phyloP scores from a whole-genome alignment of 2,113 vertebrate genomes.

The Mastomys natalensis region DNA sequence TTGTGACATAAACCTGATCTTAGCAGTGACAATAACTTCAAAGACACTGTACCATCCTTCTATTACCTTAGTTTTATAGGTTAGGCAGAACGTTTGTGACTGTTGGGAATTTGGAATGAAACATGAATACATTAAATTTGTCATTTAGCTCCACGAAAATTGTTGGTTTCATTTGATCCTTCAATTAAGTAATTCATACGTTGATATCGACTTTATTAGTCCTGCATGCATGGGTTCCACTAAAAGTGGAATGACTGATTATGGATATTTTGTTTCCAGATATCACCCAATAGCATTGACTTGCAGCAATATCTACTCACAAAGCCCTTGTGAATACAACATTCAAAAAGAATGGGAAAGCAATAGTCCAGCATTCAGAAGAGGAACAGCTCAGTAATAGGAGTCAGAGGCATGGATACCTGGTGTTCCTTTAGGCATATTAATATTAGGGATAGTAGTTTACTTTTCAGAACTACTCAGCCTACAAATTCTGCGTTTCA shows the following conservation, averaged over 20 bases:
- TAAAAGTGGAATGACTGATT: constrained; percentile 79
- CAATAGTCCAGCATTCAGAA: constrained; percentile 80
- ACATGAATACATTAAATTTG: constrained; percentile 64
- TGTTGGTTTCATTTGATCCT: constrained; percentile 69
- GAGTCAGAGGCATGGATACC: constrained; percentile 79
- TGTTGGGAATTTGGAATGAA: constrained; percentile 62
- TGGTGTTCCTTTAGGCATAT: constrained; percentile 76
- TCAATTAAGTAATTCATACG: constrained; percentile 79
- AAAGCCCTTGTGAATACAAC: constrained; percentile 83
- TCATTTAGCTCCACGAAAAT: constrained; percentile 69
- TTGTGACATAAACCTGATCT: constrained; percentile 62
- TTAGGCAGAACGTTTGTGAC: constrained; percentile 64
- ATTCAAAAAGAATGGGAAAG: constrained; percentile 84
- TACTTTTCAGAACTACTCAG: constrained; percentile 59
- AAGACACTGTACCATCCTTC: constrained; percentile 18
- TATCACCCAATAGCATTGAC: constrained; percentile 87
- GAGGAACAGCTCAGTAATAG: constrained; percentile 67
- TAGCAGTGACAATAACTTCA: constrained; percentile 72
- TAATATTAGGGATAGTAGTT: constrained; percentile 78
- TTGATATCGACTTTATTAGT: constrained; percentile 84
- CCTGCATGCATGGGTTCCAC: constrained; percentile 81
- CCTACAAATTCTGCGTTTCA: constrained; percentile 40
- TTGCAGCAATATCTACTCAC: constrained; percentile 85
- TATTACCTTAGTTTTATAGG: constrained; percentile 70
- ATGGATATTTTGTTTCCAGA: constrained; percentile 87